Evolutionary conservation across 2,797 vertebrate genomes (phyloP).

Genomic region (Cuniculus paca): DNA sequence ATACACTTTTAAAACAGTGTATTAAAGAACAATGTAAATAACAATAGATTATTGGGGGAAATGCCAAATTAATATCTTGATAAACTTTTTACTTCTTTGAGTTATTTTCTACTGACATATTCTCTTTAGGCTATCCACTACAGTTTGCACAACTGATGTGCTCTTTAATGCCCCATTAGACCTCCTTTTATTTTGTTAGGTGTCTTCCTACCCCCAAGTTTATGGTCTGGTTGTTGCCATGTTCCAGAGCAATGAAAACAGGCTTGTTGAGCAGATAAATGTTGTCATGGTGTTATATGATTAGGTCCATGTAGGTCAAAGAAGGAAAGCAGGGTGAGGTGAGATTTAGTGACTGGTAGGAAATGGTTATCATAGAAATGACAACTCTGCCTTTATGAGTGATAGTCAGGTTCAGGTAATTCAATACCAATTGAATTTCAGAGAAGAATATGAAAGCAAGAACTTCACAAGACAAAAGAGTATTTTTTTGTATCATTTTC

Average conservation of each 20-base stretch:
- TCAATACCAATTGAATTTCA: not conserved
- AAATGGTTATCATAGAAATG: not conserved
- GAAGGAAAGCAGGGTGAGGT: not conserved
- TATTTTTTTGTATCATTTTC: not conserved
- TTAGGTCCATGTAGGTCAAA: not conserved
- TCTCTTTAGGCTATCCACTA: too few species aligned
- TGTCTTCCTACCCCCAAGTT: not conserved
- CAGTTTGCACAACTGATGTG: not conserved
- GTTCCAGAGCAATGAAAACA: not conserved
- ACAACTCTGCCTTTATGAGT: not conserved
- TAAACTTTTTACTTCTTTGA: not conserved
- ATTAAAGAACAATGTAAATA: not conserved
- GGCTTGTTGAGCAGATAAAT: not conserved
- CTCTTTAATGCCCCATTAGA: not conserved
- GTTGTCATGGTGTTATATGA: not conserved
- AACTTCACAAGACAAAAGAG: not conserved
- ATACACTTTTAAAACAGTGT: not conserved
- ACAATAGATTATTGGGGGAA: not conserved
- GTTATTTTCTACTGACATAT: not conserved
- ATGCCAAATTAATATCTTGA: not conserved
- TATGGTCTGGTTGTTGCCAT: not conserved
- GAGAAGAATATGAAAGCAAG: not conserved
- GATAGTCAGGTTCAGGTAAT: not conserved
- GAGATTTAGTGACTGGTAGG: not conserved
- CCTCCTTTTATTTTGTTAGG: not conserved